phyloP scores from a whole-genome alignment of 2,113 vertebrate species.

The Otus sunia region DNA sequence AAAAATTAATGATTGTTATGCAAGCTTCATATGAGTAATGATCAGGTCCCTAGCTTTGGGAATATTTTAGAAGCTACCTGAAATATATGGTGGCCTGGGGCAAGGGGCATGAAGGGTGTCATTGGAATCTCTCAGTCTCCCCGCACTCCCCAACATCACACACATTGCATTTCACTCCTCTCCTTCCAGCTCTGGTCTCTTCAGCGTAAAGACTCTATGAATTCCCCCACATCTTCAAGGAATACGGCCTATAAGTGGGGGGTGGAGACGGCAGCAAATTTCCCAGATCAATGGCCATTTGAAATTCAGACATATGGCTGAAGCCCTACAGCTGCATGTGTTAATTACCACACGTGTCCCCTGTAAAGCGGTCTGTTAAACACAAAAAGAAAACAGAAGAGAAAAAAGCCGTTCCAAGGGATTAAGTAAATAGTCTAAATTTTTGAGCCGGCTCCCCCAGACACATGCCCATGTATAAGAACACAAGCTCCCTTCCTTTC shows the following conservation, averaged over 20 bases:
- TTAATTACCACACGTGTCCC: constrained; percentile 80
- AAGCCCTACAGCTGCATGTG: constrained; percentile 74
- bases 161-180: background rate
- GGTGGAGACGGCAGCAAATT: constrained; percentile 27
- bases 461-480: constrained; percentile 55
- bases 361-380: constrained; percentile 76
- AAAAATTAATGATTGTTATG: accelerated
- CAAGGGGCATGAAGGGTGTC: background rate
- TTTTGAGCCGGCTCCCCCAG: constrained; percentile 71
- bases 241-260: background rate
- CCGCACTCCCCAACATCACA: background rate
- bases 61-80: background rate
- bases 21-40: background rate
- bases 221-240: constrained; percentile 60
- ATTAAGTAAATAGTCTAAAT: constrained; percentile 80
- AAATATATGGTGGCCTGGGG: background rate
- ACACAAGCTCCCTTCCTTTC: constrained; percentile 51
- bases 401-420: constrained; percentile 71
- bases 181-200: constrained; percentile 7
- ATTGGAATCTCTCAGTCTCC: background rate
- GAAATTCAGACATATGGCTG: constrained; percentile 78
- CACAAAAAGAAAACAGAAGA: constrained; percentile 74
- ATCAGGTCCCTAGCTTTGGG: background rate
- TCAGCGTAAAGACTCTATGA: constrained; percentile 34
- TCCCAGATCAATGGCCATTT: constrained; percentile 78